Base-by-base conservation (phyloP, 2,888 invertebrate genomes). In the Drosophila prolongata region DNA sequence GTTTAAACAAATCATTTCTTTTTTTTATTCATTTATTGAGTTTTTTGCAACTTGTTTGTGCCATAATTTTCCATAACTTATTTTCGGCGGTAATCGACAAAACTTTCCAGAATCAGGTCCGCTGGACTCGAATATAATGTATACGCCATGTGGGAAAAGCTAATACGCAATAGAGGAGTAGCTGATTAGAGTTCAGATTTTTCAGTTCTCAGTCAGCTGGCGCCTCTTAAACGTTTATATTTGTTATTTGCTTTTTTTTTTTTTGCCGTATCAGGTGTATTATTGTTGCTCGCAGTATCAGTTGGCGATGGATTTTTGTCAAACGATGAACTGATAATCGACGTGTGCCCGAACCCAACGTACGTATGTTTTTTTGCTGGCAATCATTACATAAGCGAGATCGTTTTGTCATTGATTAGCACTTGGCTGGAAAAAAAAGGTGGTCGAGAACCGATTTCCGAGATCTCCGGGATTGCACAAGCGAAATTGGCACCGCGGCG, bases 371-470 rank as follows among this genome's bases (percentile, higher is more conserved):
- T 30, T 30, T 16, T 40, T 16, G n/a, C 24, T 34, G 37, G 37
- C 35, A 34, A 40, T 19, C 24, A 27, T 81, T 85, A 57, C 68
- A 82, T 79, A 81, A 81, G 24, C 11, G 54, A 44, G 54, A 40
- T 65, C 50, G 59, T 38, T 79, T 65, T 80, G 80, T 85, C 80
- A 82, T 86, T 81, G 86, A 81, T 81, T 79, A 86, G 77, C 77
- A 82, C 82, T 79, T 81, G 69, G 53, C 34, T 43, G 55, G 56
- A 58, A 68, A 44, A 68, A 44, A 16, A 16, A 11, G 42, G 19
- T 30, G 30, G 43, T 35, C 49, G 13, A 16, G 30, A 65, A 13
- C 13, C 9, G 16, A 24, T 35, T 16, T 13, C 27, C 6, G 19
- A 40, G 49, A 35, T 57, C 61, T 19, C 19, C 14, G 16, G 1